Conservation (phyloP, 2,888 invertebrate genomes). For the Acronicta alni region DNA sequence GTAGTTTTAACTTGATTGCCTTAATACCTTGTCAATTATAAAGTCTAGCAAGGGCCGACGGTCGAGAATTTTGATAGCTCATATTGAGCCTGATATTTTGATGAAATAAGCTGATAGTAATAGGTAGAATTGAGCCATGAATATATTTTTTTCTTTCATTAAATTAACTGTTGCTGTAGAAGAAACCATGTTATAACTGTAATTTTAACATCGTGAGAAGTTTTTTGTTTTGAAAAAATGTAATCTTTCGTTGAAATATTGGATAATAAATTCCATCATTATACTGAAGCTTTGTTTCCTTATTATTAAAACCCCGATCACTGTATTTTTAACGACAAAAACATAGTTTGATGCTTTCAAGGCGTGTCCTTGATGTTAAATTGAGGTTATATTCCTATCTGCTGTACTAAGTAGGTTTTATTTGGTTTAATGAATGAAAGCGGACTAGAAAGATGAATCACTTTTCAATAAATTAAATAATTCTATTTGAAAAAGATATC, state of each 20-base stretch:
- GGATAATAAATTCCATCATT: constrained; percentile 86
- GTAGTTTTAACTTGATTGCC: constrained; percentile 74
- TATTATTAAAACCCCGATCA: constrained; percentile 44
- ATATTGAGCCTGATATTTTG: constrained; percentile 87
- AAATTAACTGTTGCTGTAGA: constrained; percentile 75
- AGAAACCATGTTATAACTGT: constrained; percentile 75
- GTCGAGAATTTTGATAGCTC: constrained; percentile 86
- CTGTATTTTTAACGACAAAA: not conserved
- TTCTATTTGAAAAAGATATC: not conserved
- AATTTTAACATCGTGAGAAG: constrained; percentile 76
- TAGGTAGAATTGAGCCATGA: constrained; percentile 84
- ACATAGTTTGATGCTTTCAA: constrained; percentile 2
- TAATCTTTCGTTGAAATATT: constrained; percentile 82
- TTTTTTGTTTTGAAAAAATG: constrained; percentile 75
- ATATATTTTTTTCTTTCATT: constrained; percentile 73
- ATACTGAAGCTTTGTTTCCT: constrained; percentile 72
- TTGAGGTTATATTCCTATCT: constrained; percentile 37
- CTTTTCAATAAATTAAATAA: not conserved
- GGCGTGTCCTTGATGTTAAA: constrained; percentile 3
- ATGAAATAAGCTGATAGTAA: constrained; percentile 79
- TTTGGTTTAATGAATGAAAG: constrained; percentile 26
- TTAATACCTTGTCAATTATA: constrained; percentile 79
- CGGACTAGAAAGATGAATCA: constrained; percentile 7
- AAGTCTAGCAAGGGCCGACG: constrained; percentile 76
- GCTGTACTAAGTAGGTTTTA: not conserved